phyloP scores from a whole-genome alignment of 2,113 vertebrate genomes.

The Antechinus flavipes region DNA sequence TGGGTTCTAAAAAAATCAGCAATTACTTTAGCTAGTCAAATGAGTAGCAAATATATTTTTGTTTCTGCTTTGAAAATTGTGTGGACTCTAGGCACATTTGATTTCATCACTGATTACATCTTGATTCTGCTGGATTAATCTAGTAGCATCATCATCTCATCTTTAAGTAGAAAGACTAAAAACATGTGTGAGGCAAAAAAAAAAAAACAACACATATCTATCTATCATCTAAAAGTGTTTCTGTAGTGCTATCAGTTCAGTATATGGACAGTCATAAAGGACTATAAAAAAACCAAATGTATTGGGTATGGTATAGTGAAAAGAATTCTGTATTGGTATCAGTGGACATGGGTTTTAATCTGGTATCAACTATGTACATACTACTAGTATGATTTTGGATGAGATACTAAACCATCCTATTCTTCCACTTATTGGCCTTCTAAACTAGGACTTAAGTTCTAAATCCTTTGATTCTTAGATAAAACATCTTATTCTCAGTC shows the following conservation, averaged over 20 bases:
- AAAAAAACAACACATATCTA: background rate
- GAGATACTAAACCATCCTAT: background rate
- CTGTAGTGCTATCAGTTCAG: constrained; percentile 28
- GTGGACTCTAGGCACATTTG: constrained; percentile 66
- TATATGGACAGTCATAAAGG: constrained; percentile 1
- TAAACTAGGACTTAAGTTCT: background rate
- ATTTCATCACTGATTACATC: constrained; percentile 78
- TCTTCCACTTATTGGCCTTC: background rate
- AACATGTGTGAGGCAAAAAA: constrained; percentile 35
- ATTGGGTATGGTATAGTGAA: background rate
- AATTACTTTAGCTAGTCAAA: constrained; percentile 75
- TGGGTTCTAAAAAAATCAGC: constrained; percentile 73
- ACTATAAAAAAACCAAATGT: background rate
- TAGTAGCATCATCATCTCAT: constrained; percentile 29
- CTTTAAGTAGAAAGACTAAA: constrained; percentile 56
- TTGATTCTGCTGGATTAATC: constrained; percentile 74
- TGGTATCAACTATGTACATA: background rate
- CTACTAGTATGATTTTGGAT: background rate
- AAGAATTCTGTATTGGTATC: background rate
- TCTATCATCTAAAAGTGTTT: constrained; percentile 26
- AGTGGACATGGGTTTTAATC: background rate
- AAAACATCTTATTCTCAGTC: background rate
- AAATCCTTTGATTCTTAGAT: background rate
- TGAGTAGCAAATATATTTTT: constrained; percentile 75
- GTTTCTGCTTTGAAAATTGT: constrained; percentile 72